Evolutionary conservation across 30 jellyfish, hydroid and myxozoan genomes (phyloP), one percentile per base, ranked within the genome.

Genomic region (Rhopilema esculentum): DNA sequence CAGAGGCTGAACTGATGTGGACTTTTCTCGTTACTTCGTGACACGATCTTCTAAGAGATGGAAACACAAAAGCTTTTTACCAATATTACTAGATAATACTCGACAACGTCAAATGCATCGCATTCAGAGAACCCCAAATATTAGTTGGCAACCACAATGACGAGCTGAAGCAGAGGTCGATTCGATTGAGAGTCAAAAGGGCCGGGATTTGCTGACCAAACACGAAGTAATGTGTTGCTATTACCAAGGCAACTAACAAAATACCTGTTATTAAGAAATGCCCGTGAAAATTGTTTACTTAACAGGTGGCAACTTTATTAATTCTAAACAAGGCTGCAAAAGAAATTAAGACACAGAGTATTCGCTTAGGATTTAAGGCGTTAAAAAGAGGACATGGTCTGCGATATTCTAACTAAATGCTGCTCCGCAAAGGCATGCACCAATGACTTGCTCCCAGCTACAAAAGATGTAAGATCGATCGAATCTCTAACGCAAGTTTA

Each of bases 401-500:
- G 57, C 12, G 57, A 40, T 40, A 40, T 40, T 12, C 57, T 12
- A 12, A 40, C 57, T 40, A 12, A 40, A 40, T 40, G 57, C 57
- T 40, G 57, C 57, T 40, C 12, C 57, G 57, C 57, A 40, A 12
- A 2, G 9, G 9, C 12, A 2, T n/a, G n/a, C n/a, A n/a, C n/a
- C n/a, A n/a, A n/a, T n/a, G n/a, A n/a, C n/a, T n/a, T n/a, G n/a
- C n/a, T n/a, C n/a, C n/a, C n/a, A n/a, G n/a, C n/a, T n/a, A n/a
- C n/a, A n/a, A n/a, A n/a, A n/a, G n/a, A n/a, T n/a, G n/a, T n/a
- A n/a, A n/a, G n/a, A n/a, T n/a, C n/a, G n/a, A n/a, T n/a, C n/a
- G n/a, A n/a, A n/a, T n/a, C n/a, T n/a, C n/a, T n/a, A n/a, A n/a
- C 0, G 94, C 87, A 0, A 95, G 94, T 24, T 69, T 77, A 1